Evolutionary conservation across 2,888 invertebrate genomes (phyloP).

Genomic region (Nomada flava): DNA sequence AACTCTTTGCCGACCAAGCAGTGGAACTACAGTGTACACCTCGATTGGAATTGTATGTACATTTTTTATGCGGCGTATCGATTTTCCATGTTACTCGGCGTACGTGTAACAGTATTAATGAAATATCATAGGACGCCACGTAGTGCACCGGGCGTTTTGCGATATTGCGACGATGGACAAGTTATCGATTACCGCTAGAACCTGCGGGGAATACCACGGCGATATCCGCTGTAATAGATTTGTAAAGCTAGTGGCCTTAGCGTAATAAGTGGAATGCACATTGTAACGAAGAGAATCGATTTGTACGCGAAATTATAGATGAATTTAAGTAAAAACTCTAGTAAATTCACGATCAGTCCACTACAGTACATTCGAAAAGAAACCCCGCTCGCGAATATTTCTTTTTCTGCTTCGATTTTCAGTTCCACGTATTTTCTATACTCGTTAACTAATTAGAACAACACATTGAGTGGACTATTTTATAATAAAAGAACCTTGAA

Average conservation of each 20-base stretch:
- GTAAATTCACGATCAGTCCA: not conserved
- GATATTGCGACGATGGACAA: slow-evolving; percentile 3
- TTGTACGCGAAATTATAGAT: too few species aligned
- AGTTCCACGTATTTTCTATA: too few species aligned
- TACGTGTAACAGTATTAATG: slow-evolving; percentile 1
- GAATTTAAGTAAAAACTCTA: too few species aligned
- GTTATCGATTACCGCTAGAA: slow-evolving; percentile 4
- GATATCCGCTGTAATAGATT: not conserved
- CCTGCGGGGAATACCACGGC: not conserved
- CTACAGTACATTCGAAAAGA: too few species aligned
- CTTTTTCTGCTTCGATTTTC: too few species aligned
- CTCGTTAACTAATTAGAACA: too few species aligned
- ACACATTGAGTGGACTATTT: too few species aligned
- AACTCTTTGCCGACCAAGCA: too few species aligned
- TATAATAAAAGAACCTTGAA: too few species aligned
- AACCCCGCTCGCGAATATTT: too few species aligned
- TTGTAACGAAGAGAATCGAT: not conserved
- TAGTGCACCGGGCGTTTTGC: not conserved
- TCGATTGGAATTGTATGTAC: too few species aligned
- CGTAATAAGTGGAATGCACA: not conserved
- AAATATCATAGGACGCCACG: not conserved
- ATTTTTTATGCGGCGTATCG: not conserved
- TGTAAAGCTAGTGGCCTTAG: slow-evolving; percentile 2
- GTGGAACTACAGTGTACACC: too few species aligned
- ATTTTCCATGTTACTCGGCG: not conserved